Evolutionary conservation across 2,888 invertebrate genomes (phyloP).

Genomic region (Bombylius major): DNA sequence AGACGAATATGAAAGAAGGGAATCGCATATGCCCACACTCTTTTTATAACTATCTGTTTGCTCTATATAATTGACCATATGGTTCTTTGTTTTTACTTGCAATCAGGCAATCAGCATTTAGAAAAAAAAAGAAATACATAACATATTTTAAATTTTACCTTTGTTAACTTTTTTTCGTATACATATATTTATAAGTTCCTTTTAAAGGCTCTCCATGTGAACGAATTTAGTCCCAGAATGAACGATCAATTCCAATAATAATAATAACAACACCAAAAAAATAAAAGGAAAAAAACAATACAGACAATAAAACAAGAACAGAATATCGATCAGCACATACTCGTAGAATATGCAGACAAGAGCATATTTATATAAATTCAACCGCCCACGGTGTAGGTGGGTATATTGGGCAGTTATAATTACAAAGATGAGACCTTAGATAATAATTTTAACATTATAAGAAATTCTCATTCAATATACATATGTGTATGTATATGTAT

Average conservation of each 20-base stretch:
- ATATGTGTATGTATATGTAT: too few relatives aligned
- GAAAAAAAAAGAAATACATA: neutral
- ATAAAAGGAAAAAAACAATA: neutral
- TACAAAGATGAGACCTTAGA: conserved; percentile 13
- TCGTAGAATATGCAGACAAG: too few relatives aligned
- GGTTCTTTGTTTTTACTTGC: neutral
- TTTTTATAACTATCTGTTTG: neutral
- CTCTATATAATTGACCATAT: conserved; percentile 2
- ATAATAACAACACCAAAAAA: too few relatives aligned
- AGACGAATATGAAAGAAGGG: too few relatives aligned
- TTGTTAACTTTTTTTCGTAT: neutral
- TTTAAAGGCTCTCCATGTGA: neutral
- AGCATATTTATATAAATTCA: neutral
- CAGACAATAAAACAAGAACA: neutral
- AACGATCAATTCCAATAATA: conserved; percentile 3
- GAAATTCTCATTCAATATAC: neutral
- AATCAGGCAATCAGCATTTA: neutral
- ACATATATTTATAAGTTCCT: neutral
- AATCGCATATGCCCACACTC: neutral
- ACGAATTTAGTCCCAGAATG: neutral
- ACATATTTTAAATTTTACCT: neutral
- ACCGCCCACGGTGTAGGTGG: conserved; percentile 16
- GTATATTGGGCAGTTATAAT: conserved; percentile 16
- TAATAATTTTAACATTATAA: neutral
- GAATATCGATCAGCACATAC: conserved; percentile 4